These are phyloP conservation scores for Dichetophora obliterata DNA, from an alignment of 2,888 invertebrate species.

Conservation along the genomic window DNA sequence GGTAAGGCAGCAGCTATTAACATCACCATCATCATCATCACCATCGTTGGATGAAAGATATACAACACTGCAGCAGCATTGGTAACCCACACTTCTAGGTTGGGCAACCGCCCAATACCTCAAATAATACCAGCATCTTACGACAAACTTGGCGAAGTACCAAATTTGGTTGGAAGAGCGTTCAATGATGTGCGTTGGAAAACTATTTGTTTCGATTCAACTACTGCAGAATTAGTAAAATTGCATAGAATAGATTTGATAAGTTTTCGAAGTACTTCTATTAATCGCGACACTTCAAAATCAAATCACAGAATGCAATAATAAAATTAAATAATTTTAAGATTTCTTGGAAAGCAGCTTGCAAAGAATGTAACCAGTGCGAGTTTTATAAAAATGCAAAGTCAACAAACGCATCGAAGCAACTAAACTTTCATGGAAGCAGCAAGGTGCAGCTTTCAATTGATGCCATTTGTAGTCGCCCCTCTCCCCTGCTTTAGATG, in stretches of 20 bases:
- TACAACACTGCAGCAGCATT: background rate
- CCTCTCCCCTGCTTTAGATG: background rate
- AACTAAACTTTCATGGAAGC: background rate
- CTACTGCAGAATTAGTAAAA: too few relatives aligned
- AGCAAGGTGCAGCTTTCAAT: background rate
- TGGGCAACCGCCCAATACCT: conserved; percentile 41
- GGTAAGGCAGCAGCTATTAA: background rate
- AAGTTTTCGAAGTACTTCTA: too few relatives aligned
- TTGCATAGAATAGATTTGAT: too few relatives aligned
- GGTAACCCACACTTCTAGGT: conserved; percentile 29
- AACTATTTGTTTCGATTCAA: too few relatives aligned
- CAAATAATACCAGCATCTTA: background rate
- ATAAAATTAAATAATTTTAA: too few relatives aligned
- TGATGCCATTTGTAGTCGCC: too few relatives aligned
- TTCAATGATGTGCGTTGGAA: background rate
- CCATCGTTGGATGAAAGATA: background rate
- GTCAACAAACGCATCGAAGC: background rate
- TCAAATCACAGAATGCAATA: too few relatives aligned
- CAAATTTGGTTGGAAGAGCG: conserved; percentile 24
- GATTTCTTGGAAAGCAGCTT: too few relatives aligned
- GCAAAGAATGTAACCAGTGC: too few relatives aligned
- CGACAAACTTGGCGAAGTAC: background rate
- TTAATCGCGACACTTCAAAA: too few relatives aligned
- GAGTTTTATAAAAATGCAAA: background rate
- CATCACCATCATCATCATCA: background rate